Conservation (phyloP, 2,888 invertebrate genomes). For the Neria commutata region DNA sequence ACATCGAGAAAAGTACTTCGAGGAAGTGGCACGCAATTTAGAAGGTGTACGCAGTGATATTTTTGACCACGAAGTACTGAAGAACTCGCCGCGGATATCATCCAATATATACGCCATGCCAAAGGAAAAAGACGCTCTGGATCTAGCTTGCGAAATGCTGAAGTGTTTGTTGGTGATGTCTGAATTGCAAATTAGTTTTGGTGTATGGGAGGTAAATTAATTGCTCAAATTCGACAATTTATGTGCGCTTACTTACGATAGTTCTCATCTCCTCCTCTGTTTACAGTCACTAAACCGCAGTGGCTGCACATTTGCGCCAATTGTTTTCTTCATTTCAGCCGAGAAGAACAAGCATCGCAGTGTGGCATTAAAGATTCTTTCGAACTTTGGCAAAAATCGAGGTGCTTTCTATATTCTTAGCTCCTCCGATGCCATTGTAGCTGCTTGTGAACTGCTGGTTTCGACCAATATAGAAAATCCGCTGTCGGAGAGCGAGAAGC, state of each 20-base stretch:
- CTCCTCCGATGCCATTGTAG: constrained; percentile 55
- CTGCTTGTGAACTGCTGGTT: constrained; percentile 56
- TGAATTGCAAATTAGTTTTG: constrained; percentile 44
- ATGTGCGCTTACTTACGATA: neutral
- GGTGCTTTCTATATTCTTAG: constrained; percentile 51
- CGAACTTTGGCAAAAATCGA: constrained; percentile 57
- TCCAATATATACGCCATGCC: constrained; percentile 53
- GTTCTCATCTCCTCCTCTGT: no score
- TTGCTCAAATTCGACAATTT: neutral
- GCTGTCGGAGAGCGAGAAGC: constrained; percentile 50
- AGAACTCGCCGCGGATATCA: constrained; percentile 41
- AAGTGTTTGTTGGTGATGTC: constrained; percentile 56
- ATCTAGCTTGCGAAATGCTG: constrained; percentile 54
- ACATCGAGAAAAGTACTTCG: constrained; percentile 59
- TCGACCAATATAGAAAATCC: constrained; percentile 47
- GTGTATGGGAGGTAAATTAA: constrained; percentile 46
- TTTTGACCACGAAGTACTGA: constrained; percentile 56
- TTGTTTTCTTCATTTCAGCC: constrained; percentile 55
- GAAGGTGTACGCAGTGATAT: constrained; percentile 59
- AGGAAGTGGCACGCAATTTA: constrained; percentile 58
- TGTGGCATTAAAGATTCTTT: constrained; percentile 53
- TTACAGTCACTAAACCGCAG: constrained; percentile 29
- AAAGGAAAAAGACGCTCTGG: constrained; percentile 45
- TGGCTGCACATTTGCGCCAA: constrained; percentile 47
- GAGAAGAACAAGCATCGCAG: constrained; percentile 52